Evolutionary conservation across 1,140 invertebrate genomes (phyloP), one percentile per base, ranked within the genome.

Genomic region (Penaeus vannamei): DNA sequence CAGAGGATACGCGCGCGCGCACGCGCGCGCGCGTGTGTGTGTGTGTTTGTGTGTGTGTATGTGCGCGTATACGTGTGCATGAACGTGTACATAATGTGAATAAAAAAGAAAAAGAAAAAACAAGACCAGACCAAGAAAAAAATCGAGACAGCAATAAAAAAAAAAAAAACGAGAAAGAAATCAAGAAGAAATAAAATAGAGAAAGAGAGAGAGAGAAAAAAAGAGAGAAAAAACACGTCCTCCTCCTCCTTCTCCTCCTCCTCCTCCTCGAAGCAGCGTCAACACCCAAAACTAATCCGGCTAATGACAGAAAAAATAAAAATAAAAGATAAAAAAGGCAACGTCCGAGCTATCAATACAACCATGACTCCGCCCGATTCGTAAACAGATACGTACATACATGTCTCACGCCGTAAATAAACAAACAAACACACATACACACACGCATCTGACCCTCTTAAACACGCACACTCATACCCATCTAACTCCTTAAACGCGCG

Each of bases 21-120:
- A 60, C 64, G 60, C 19, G 81, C 64, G 53, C 32, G 59, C 32
- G 60, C 32, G 81, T 83, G 81, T 83, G 81, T 83, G 59, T 83
- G 81, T 83, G 81, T 83, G 81, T 83, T 60, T 83, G 81, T 83
- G 81, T 83, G 80, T 82, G 80, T 82, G 80, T 82, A 46, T 82
- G 80, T 82, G 59, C 32, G 81, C 32, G 81, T 62, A 60, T 62
- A 60, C 64, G 81, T 83, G 81, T 62, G 81, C 29, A 60, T 62
- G 81, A 32, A 26, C 5, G 81, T 62, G 62, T 23, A 23, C 32
- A 29, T 36, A 29, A 0, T 53, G 42, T 46, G 42, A 46, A 26
- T 14, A 36, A 76, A 4, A 76, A 76, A 76, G 4, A 29, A 76
- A 29, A 76, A 12, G 32, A 76, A 76, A 29, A 76, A 76, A 29